phyloP scores from a whole-genome alignment of 2,797 vertebrate genomes.

The Crotalus adamanteus region DNA sequence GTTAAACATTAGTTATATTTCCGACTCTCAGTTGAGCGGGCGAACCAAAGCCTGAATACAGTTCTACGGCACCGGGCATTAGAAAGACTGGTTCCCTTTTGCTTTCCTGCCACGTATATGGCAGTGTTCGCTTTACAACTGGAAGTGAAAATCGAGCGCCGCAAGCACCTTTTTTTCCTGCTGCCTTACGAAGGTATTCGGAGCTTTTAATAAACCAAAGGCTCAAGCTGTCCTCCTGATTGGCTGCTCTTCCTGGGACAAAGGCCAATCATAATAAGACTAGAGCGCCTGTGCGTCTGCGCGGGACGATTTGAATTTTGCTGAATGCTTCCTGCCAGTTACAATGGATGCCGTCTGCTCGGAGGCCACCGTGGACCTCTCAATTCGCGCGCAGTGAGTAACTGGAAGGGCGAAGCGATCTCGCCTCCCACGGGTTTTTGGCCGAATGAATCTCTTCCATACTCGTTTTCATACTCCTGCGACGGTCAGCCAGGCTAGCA shows the following conservation, averaged over 20 bases:
- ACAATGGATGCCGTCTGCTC: neutral
- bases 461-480: neutral
- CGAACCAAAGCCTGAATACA: neutral
- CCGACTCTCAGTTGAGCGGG: neutral
- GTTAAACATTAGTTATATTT: neutral
- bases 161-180: fast-evolving
- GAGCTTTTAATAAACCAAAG: too few species aligned
- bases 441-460: neutral
- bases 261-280: neutral
- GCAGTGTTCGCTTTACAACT: neutral
- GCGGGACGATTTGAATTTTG: constrained; percentile 15
- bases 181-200: fast-evolving
- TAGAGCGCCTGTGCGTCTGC: neutral
- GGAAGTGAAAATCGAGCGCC: neutral
- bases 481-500: neutral
- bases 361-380: neutral
- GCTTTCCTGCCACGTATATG: neutral
- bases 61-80: neutral
- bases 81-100: neutral
- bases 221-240: neutral
- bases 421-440: neutral
- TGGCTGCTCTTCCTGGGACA: neutral
- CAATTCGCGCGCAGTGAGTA: constrained; percentile 2
- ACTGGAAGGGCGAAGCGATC: neutral
- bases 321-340: neutral